phyloP scores from a whole-genome alignment of 2,797 vertebrate species.

The Myotis vivesi region DNA sequence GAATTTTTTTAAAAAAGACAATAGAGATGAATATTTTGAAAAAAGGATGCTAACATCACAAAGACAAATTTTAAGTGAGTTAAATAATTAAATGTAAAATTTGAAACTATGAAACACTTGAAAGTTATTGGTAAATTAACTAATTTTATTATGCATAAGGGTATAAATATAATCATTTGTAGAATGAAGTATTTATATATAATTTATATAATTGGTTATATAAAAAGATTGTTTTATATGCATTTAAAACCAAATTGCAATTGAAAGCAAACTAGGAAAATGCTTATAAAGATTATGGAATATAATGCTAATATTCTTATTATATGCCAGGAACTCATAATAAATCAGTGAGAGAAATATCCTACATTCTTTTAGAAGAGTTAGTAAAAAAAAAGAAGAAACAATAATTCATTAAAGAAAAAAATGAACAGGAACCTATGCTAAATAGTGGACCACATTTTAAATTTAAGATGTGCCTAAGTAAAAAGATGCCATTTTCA shows the following conservation, averaged over 20 bases:
- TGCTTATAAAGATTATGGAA: background rate
- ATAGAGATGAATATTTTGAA: background rate
- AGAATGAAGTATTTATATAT: conserved; percentile 21
- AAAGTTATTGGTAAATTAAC: conserved; percentile 4
- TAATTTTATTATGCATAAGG: background rate
- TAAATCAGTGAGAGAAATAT: background rate
- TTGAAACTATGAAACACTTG: background rate
- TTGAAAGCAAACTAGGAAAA: background rate
- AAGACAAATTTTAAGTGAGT: background rate
- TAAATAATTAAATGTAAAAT: background rate
- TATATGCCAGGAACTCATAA: background rate
- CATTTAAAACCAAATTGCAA: background rate
- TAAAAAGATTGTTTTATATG: background rate
- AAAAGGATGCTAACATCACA: background rate
- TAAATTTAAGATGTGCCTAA: background rate
- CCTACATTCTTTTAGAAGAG: background rate
- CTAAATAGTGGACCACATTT: background rate
- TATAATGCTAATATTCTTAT: background rate
- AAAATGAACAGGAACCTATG: background rate
- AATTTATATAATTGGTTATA: background rate
- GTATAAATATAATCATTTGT: background rate
- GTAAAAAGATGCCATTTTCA: background rate
- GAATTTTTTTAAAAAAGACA: background rate
- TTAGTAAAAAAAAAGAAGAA: background rate
- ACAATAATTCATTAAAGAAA: background rate